Percentiles rank a stretch among this genome's conserved stretches.
Evolutionary conservation across 2,888 invertebrate species (phyloP).

Genomic region (Stenodema calcarata): DNA sequence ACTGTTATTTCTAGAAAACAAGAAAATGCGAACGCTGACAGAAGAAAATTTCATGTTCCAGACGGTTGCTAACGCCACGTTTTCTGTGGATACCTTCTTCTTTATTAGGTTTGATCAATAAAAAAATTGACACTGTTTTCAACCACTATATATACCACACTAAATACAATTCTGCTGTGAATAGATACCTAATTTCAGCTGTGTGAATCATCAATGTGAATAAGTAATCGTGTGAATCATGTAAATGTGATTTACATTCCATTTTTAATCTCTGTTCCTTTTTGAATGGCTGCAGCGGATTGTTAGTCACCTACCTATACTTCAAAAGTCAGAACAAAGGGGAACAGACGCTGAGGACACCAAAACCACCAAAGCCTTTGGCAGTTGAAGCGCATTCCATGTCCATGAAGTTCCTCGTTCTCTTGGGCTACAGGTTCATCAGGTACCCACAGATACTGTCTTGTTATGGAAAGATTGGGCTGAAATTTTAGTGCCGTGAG

Average conservation of each 20-base stretch:
- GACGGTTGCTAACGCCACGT: conserved; percentile 79
- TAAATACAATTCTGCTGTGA: neutral
- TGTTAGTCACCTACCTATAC: conserved; percentile 84
- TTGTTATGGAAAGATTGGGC: too few species aligned
- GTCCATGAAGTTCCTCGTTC: conserved; percentile 74
- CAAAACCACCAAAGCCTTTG: conserved; percentile 48
- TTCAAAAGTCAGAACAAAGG: conserved; percentile 64
- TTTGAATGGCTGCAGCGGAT: conserved; percentile 68
- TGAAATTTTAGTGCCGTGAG: too few species aligned
- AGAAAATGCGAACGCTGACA: conserved; percentile 73
- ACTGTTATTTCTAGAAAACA: conserved; percentile 72
- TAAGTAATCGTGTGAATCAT: too few species aligned
- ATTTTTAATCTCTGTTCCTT: neutral
- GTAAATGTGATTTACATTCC: neutral
- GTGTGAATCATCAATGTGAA: too few species aligned
- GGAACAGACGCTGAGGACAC: conserved; percentile 63
- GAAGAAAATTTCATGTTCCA: conserved; percentile 82
- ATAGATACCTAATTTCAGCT: neutral
- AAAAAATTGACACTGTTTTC: neutral
- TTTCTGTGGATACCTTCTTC: conserved; percentile 84
- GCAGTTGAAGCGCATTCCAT: conserved; percentile 68
- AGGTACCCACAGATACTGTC: too few species aligned
- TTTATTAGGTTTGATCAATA: conserved; percentile 67
- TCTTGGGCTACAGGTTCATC: conserved; percentile 78
- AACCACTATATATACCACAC: neutral